Evolutionary conservation across 2,888 invertebrate species (phyloP), one percentile per base, ranked within the genome.

Genomic region (Sinohyriopsis cumingii): DNA sequence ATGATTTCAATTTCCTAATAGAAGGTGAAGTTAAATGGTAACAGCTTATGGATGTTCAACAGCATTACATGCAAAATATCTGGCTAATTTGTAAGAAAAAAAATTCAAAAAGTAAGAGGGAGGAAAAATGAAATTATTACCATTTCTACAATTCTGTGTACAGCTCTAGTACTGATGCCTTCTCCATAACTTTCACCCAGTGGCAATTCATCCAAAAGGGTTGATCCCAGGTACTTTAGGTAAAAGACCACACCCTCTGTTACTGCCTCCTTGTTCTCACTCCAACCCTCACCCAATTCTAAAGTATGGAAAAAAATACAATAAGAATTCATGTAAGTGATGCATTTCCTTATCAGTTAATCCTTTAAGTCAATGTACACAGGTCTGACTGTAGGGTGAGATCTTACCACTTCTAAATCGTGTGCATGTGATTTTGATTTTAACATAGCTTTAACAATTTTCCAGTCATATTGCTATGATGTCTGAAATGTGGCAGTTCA

Each of bases 91-190:
- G 0, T 15, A 22, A 5, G 24, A 3, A 15, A 7, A 15, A 45
- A 45, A 45, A n/a, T 62, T n/a, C 1, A 63, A 20, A 63, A 28
- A 20, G n/a, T 64, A 64, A 0, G 28, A 66, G 59, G 53, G 19
- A 62, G 24, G 33, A 63, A 5, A 45, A 28, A 45, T 45, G 9
- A 45, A 45, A 45, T 45, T 33, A 87, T 92, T 92, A 89, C 93
- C 93, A 83, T 92, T 82, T 94, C 93, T 75, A 96, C 93, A 78
- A 96, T 94, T 57, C 94, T 93, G 88, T 95, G 94, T 64, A 96
- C 95, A 55, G 96, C 95, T 69, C 94, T 93, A 7, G 88, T 72
- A 71, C 88, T 88, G 70, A 85, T 84, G 4, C 84, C 86, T 73
- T 88, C 86, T 5, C 95, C 94, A 68, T 95, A 95, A 53, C 94